phyloP scores from a whole-genome alignment of 2,797 vertebrate species.

The Poecilia picta region DNA sequence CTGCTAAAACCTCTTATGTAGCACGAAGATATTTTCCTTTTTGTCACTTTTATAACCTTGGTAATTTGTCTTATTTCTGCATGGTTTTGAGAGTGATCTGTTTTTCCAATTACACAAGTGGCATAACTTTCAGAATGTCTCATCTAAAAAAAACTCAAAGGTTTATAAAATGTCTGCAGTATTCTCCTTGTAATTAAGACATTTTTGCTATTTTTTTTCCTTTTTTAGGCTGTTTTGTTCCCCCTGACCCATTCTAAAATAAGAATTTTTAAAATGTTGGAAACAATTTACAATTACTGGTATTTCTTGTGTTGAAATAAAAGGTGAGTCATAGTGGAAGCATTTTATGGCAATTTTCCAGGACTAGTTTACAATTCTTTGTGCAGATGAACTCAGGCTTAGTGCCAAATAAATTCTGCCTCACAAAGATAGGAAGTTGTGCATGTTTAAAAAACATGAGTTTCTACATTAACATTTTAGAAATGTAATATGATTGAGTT shows the following conservation, averaged over 20 bases:
- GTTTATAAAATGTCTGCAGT: not conserved
- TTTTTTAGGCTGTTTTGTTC: not conserved
- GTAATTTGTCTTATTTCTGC: not conserved
- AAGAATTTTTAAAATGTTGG: not conserved
- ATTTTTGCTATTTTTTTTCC: not conserved
- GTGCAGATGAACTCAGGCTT: not conserved
- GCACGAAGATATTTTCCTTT: not conserved
- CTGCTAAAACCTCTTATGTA: not conserved
- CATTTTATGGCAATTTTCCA: not conserved
- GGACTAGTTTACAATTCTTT: not conserved
- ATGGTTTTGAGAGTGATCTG: not conserved
- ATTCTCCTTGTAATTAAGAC: not conserved
- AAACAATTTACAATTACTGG: not conserved
- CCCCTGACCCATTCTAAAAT: not conserved
- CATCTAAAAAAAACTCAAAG: not conserved
- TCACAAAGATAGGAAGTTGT: slow-evolving; percentile 7
- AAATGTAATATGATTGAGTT: not conserved
- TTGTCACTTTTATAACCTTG: not conserved
- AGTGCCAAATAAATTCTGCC: not conserved
- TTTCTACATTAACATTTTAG: slow-evolving; percentile 22
- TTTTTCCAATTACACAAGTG: not conserved
- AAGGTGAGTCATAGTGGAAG: not conserved
- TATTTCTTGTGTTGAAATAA: not conserved
- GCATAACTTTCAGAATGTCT: not conserved
- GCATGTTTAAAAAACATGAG: slow-evolving; percentile 8